Percentiles rank a stretch among this genome's conserved stretches.
Evolutionary conservation across 2,797 vertebrate species (phyloP).

Genomic region (Urophycis tenuis): DNA sequence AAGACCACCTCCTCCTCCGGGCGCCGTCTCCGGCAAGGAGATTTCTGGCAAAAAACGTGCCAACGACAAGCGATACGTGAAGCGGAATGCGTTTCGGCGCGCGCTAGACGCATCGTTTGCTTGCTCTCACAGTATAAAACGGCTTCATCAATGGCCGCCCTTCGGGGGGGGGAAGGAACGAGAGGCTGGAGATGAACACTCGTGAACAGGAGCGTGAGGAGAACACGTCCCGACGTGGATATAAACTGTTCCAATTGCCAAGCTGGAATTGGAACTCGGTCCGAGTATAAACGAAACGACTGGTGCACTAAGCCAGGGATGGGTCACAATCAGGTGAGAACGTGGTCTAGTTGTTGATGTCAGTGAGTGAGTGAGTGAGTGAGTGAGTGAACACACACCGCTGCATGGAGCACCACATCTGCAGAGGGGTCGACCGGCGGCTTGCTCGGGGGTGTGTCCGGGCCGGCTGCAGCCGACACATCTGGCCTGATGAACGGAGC

Average conservation of each 20-base stretch:
- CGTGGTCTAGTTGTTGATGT: background rate
- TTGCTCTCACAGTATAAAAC: slow-evolving; percentile 18
- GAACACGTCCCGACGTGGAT: background rate
- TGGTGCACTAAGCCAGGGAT: background rate
- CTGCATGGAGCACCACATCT: background rate
- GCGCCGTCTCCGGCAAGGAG: slow-evolving; percentile 30
- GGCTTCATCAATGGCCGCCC: slow-evolving; percentile 47
- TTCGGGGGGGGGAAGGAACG: slow-evolving; percentile 45
- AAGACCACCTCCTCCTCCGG: no score
- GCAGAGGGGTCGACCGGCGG: slow-evolving; percentile 7
- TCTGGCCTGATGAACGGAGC: slow-evolving; percentile 60
- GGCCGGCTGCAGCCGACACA: slow-evolving; percentile 60
- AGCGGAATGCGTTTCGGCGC: background rate
- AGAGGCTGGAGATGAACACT: slow-evolving; percentile 54
- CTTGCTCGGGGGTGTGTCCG: slow-evolving; percentile 15
- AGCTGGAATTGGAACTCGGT: background rate
- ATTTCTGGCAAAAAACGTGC: slow-evolving; percentile 28
- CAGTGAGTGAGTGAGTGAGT: background rate
- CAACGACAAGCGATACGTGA: slow-evolving; percentile 13
- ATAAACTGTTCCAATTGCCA: background rate
- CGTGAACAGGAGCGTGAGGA: slow-evolving; percentile 36
- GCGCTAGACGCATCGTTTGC: background rate
- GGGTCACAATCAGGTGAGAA: background rate
- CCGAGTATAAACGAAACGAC: background rate
- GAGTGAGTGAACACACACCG: slow-evolving; percentile 42